phyloP scores from a whole-genome alignment of 2,888 invertebrate species.

The Plebejus melissa region DNA sequence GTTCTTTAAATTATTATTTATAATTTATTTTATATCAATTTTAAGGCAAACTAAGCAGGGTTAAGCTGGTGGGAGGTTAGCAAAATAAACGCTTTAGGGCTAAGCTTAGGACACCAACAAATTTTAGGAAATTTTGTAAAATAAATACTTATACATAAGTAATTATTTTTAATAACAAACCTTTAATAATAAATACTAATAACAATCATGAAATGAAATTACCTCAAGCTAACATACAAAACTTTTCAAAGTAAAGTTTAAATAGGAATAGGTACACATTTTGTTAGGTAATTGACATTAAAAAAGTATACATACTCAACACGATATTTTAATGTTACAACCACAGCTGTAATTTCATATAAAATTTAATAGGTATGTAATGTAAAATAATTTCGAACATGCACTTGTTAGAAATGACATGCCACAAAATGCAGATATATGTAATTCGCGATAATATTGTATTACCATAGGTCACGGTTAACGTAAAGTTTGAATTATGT shows the following conservation, averaged over 20 bases:
- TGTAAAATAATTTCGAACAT: no score
- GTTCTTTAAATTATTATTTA: no score
- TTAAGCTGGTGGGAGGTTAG: no score
- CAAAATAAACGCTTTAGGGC: no score
- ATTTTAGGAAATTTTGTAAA: no score
- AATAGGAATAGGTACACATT: constrained; percentile 2
- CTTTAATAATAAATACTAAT: not conserved
- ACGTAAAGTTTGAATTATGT: not conserved
- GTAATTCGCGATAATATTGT: not conserved
- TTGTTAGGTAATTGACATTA: not conserved
- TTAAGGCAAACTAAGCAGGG: no score
- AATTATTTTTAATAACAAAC: not conserved
- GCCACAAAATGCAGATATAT: not conserved
- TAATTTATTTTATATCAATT: no score
- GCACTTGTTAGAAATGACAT: no score
- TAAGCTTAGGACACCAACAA: no score
- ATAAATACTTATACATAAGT: no score
- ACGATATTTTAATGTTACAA: not conserved
- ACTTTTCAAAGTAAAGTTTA: constrained; percentile 1
- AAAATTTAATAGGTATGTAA: no score
- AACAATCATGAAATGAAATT: not conserved
- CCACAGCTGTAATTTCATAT: no score
- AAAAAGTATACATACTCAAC: not conserved
- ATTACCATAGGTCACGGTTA: not conserved
- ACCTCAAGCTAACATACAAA: not conserved